Evolutionary conservation across 2,888 invertebrate species (phyloP), one percentile per base, ranked within the genome.

Genomic region (Leptodirus hochenwartii): DNA sequence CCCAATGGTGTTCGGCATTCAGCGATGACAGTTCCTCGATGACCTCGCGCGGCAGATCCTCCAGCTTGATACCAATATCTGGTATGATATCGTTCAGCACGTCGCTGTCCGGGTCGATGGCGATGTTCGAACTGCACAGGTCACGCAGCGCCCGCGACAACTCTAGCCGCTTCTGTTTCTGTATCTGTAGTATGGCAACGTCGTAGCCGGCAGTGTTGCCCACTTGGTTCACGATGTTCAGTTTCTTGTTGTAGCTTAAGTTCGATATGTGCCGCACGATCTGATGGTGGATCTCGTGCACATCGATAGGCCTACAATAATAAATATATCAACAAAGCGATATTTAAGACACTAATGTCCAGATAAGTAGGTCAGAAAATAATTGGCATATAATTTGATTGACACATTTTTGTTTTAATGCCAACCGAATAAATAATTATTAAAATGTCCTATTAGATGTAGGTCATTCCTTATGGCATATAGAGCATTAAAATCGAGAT

Each of bases 51-150:
- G 54, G 54, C 25, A 55, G 36, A 31, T 50, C 47, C 37, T 53
- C 50, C 31, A 55, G 42, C 42, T 50, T 47, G 25, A 54, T 48
- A 12, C 48, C 51, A 32, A 54, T 47, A 39, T 55, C 54, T 6
- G 55, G 53, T 29, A 53, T 51, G 22, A 55, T 51, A 1, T 50
- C 43, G 40, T 51, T 49, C 25, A 51, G 47, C 29, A 45, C 39
- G 31, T 50, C 43, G 24, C 39, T 45, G 31, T 46, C 43, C 11
- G 38, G 34, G 15, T 34, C 39, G 22, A 43, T 31, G 37, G 41
- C 34, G 14, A 36, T 34, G 17, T 37, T 37, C 25, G 35, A 36
- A 23, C 42, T 43, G 33, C 48, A 47, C 42, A 53, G 49, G 37
- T 49, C 46, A 16, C 55, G 39, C 17, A 55, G 37, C 9, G 49